Conservation (phyloP, 2,888 invertebrate genomes). For the Mimachlamys varia region DNA sequence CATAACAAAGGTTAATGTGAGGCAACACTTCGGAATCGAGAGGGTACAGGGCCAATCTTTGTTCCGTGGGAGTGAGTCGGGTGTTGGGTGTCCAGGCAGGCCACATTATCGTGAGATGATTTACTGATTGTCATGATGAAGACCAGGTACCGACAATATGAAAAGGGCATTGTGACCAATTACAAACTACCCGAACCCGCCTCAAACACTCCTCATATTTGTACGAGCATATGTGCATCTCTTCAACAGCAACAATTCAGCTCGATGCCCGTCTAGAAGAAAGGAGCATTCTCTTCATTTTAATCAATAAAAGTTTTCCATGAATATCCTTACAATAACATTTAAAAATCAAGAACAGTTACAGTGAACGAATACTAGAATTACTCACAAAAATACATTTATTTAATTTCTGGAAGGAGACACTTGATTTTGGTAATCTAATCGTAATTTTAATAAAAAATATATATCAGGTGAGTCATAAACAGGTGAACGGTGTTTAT, state of each 20-base stretch:
- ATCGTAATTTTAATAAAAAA: too few relatives aligned
- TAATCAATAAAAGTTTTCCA: background rate
- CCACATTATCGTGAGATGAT: slow-evolving; percentile 20
- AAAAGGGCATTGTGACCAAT: slow-evolving; percentile 32
- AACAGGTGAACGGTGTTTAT: too few relatives aligned
- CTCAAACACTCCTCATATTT: background rate
- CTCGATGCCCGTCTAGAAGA: background rate
- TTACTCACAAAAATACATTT: too few relatives aligned
- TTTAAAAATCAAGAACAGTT: background rate
- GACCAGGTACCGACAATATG: slow-evolving; percentile 14
- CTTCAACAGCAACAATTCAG: background rate
- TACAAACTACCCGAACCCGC: slow-evolving; percentile 24
- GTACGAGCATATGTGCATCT: slow-evolving; percentile 11
- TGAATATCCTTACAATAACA: background rate
- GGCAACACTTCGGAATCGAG: slow-evolving; percentile 1
- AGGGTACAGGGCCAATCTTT: background rate
- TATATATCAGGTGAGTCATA: too few relatives aligned
- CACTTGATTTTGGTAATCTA: too few relatives aligned
- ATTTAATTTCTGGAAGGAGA: too few relatives aligned
- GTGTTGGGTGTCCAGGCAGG: slow-evolving; percentile 12
- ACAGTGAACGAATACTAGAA: background rate
- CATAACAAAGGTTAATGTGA: slow-evolving; percentile 34
- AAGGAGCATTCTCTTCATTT: background rate
- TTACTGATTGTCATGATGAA: background rate
- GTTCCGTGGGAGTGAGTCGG: slow-evolving; percentile 31